Conservation (phyloP, 2,888 invertebrate genomes). For the Portevinia maculata region DNA sequence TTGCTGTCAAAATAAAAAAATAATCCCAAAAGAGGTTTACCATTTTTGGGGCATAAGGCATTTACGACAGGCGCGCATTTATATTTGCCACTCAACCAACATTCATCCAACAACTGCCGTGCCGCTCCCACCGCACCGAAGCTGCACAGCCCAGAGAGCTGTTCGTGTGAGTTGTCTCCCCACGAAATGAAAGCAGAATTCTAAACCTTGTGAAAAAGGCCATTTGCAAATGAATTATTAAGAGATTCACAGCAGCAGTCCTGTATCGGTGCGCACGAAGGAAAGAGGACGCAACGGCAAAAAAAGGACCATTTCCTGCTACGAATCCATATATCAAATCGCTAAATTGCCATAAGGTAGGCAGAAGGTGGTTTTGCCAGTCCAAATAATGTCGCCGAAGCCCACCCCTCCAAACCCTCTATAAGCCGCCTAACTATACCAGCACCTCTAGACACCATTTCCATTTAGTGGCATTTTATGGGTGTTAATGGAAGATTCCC, state of each 20-base stretch:
- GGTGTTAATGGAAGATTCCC: conserved; percentile 59
- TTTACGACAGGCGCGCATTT: conserved; percentile 56
- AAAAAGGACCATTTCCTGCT: conserved; percentile 40
- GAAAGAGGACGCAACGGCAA: background rate
- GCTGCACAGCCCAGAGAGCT: too few relatives aligned
- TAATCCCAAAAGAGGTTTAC: conserved; percentile 52
- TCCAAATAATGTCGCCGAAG: conserved; percentile 53
- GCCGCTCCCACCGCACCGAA: too few relatives aligned
- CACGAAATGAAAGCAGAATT: conserved; percentile 49
- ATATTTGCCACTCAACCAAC: conserved; percentile 19
- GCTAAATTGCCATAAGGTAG: conserved; percentile 66
- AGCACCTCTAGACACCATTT: conserved; percentile 42
- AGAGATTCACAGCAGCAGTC: conserved; percentile 58
- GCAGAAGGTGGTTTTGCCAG: conserved; percentile 17
- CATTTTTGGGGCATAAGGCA: conserved; percentile 48
- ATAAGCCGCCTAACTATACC: background rate
- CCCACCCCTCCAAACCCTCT: background rate
- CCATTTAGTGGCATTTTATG: conserved; percentile 58
- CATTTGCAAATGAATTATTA: conserved; percentile 74
- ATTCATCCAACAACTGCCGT: too few relatives aligned
- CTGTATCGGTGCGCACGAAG: conserved; percentile 9
- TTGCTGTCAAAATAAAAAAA: background rate
- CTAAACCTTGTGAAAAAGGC: conserved; percentile 72
- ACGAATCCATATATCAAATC: conserved; percentile 68
- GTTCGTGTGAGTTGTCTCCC: background rate